Evolutionary conservation across 2,888 invertebrate species (phyloP).

Genomic region (Polyommatus iphigenia): DNA sequence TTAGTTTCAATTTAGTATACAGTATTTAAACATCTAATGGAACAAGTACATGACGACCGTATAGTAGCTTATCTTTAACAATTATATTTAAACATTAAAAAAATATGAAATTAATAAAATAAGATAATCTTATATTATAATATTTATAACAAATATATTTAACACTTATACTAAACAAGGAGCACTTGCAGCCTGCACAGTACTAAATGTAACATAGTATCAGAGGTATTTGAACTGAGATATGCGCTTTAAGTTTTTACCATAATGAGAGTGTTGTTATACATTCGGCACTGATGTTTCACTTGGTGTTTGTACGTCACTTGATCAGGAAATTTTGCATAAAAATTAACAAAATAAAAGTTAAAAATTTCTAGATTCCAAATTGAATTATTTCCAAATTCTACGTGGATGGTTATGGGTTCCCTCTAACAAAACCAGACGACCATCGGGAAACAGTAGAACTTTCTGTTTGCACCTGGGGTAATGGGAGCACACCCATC

Average conservation of each 20-base stretch:
- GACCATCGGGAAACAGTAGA: constrained; percentile 37
- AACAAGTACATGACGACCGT: not conserved
- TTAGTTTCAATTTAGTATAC: not conserved
- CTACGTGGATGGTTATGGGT: not conserved
- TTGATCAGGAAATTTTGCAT: too few species aligned
- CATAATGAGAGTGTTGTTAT: too few species aligned
- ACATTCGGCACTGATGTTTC: too few species aligned
- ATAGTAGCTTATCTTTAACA: not conserved
- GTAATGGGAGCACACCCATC: constrained; percentile 46
- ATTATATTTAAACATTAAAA: not conserved
- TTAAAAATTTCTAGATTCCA: not conserved
- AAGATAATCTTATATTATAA: not conserved
- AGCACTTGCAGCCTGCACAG: not conserved
- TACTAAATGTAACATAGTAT: too few species aligned
- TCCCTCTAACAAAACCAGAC: constrained; percentile 29
- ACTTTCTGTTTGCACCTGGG: constrained; percentile 48
- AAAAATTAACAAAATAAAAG: too few species aligned
- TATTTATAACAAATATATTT: not conserved
- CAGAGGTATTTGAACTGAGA: too few species aligned
- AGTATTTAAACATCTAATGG: not conserved
- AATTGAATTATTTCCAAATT: not conserved
- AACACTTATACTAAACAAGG: not conserved
- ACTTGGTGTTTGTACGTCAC: too few species aligned
- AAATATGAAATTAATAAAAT: not conserved
- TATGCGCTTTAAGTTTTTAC: too few species aligned